phyloP scores from a whole-genome alignment of 1,140 invertebrate genomes.

The Atta texana region DNA sequence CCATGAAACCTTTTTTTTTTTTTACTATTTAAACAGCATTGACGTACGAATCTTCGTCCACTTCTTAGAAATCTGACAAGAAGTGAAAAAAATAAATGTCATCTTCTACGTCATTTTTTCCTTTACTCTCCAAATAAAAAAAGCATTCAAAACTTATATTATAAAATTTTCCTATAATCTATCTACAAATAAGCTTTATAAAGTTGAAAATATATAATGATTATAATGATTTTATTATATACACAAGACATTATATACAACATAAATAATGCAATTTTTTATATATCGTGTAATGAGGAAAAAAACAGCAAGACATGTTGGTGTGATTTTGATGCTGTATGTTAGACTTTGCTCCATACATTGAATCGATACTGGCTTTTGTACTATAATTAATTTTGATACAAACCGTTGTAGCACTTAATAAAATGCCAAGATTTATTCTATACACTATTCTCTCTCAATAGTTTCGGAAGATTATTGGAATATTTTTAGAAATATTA shows the following conservation, averaged over 20 bases:
- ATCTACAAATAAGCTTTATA: not conserved
- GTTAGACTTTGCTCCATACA: not conserved
- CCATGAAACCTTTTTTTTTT: slow-evolving; percentile 25
- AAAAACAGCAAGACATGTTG: not conserved
- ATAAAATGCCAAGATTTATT: too few relatives aligned
- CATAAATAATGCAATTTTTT: not conserved
- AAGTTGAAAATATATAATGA: not conserved
- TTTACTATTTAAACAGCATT: slow-evolving; percentile 44
- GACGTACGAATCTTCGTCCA: slow-evolving; percentile 14
- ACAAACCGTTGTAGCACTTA: too few relatives aligned
- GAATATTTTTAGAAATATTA: too few relatives aligned
- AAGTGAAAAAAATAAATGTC: not conserved
- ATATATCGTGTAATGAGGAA: not conserved
- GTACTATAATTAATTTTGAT: not conserved
- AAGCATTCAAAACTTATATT: not conserved
- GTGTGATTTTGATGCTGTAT: not conserved
- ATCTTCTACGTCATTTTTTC: not conserved
- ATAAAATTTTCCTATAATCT: not conserved
- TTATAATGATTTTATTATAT: not conserved
- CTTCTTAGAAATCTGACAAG: slow-evolving; percentile 26
- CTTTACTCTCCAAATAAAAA: not conserved
- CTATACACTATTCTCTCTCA: too few relatives aligned
- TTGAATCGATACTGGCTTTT: not conserved
- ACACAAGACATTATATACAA: not conserved
- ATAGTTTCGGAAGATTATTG: too few relatives aligned